These are phyloP conservation scores for Dromiciops gliroides DNA, from an alignment of 2,113 vertebrate species.

Conservation along the genomic window DNA sequence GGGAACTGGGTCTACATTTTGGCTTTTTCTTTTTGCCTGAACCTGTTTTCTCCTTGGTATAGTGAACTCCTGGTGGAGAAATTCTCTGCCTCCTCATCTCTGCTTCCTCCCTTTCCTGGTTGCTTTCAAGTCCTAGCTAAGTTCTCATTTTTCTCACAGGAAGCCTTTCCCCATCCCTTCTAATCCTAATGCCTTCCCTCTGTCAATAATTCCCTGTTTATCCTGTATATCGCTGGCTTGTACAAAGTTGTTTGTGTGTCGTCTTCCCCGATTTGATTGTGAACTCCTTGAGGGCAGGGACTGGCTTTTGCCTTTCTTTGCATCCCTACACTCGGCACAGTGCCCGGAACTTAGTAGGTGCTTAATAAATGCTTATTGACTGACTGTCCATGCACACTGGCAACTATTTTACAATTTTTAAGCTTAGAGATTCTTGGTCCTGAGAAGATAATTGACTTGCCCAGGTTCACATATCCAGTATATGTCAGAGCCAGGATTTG, in stretches of 20 bases:
- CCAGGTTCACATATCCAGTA: background rate
- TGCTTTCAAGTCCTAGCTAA: background rate
- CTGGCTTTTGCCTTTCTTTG: background rate
- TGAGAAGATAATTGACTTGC: background rate
- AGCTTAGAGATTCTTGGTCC: background rate
- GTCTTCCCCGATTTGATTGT: background rate
- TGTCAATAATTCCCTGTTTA: no score
- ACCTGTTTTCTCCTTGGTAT: background rate
- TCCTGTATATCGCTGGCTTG: background rate
- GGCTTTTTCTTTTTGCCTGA: background rate
- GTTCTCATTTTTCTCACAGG: background rate
- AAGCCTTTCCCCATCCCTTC: background rate
- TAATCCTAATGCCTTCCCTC: background rate
- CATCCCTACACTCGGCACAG: background rate
- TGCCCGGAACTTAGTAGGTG: background rate
- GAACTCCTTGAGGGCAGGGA: background rate
- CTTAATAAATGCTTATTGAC: background rate
- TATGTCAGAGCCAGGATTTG: background rate
- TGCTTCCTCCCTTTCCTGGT: background rate
- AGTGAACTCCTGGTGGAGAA: background rate
- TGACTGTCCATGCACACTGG: background rate
- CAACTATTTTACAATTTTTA: background rate
- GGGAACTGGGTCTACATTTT: constrained; percentile 62
- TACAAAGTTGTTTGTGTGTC: background rate
- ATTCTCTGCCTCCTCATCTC: background rate